Evolutionary conservation across 2,113 vertebrate species (phyloP).

Genomic region (Copsychus sechellarum): DNA sequence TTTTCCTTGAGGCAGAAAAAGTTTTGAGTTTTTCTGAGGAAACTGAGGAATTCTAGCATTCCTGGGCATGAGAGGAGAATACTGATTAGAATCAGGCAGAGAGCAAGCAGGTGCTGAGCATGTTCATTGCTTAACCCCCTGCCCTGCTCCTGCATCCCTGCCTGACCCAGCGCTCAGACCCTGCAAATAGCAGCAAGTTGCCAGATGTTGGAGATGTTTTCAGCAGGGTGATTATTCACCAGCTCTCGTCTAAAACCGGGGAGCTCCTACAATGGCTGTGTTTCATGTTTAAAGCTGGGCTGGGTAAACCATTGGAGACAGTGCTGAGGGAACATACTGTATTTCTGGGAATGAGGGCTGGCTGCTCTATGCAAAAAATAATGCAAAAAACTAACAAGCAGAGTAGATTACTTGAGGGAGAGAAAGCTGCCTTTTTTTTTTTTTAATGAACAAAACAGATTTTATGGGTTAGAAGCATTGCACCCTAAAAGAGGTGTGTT

Average conservation of each 20-base stretch:
- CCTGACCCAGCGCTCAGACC: not conserved
- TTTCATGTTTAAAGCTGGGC: not conserved
- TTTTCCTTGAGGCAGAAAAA: not conserved
- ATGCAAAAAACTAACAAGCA: not conserved
- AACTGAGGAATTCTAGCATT: constrained; percentile 33
- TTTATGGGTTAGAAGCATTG: constrained; percentile 24
- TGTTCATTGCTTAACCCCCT: constrained; percentile 58
- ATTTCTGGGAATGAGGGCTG: not conserved
- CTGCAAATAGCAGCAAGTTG: not conserved
- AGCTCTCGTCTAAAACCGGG: not conserved
- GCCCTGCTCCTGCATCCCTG: constrained; percentile 20
- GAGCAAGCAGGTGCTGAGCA: constrained; percentile 49
- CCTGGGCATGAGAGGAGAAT: not conserved
- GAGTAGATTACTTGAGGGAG: not conserved
- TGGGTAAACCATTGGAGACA: not conserved
- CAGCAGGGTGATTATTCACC: not conserved
- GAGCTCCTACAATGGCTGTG: not conserved
- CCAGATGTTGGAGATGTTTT: constrained; percentile 53
- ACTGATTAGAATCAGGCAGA: constrained; percentile 42
- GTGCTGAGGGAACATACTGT: not conserved
- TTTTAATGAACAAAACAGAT: not conserved
- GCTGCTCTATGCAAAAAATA: not conserved
- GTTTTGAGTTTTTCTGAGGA: not conserved
- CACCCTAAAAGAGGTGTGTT: constrained; percentile 29
- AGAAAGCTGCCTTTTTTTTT: not conserved